These are phyloP conservation scores for Bimastos eiseni DNA, from an alignment of 2,888 invertebrate genomes.

Conservation along the genomic window DNA sequence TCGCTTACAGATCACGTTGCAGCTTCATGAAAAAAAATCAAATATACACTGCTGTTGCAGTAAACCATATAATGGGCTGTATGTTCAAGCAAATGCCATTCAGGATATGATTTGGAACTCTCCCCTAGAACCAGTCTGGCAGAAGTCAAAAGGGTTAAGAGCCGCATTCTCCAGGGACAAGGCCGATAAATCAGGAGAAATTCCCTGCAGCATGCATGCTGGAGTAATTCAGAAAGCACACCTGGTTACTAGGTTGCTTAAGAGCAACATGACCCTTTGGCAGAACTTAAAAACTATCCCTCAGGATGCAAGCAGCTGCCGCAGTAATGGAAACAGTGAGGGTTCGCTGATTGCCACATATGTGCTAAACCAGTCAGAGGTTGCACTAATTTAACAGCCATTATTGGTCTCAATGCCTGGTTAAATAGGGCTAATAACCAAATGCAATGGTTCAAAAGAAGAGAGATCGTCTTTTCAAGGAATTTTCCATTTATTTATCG, in stretches of 20 bases:
- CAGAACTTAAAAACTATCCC: not conserved
- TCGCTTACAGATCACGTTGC: no score
- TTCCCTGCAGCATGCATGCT: not conserved
- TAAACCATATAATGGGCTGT: not conserved
- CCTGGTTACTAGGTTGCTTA: constrained; percentile 6
- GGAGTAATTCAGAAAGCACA: not conserved
- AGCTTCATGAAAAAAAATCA: not conserved
- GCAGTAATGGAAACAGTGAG: not conserved
- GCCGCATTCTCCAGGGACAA: constrained; percentile 3
- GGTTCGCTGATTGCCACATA: not conserved
- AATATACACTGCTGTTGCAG: not conserved
- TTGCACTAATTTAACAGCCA: not conserved
- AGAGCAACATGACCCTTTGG: not conserved
- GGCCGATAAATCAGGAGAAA: not conserved
- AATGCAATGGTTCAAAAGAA: not conserved
- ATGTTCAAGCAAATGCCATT: not conserved
- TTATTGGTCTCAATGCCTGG: not conserved
- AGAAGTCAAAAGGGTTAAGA: not conserved
- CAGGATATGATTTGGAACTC: not conserved
- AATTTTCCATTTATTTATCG: not conserved
- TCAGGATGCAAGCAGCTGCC: not conserved
- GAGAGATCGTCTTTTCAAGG: not conserved
- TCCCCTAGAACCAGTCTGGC: not conserved
- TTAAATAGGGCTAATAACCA: not conserved
- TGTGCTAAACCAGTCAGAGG: not conserved